Evolutionary conservation across 2,113 vertebrate genomes (phyloP).

Genomic region (Nycticryphes semicollaris): DNA sequence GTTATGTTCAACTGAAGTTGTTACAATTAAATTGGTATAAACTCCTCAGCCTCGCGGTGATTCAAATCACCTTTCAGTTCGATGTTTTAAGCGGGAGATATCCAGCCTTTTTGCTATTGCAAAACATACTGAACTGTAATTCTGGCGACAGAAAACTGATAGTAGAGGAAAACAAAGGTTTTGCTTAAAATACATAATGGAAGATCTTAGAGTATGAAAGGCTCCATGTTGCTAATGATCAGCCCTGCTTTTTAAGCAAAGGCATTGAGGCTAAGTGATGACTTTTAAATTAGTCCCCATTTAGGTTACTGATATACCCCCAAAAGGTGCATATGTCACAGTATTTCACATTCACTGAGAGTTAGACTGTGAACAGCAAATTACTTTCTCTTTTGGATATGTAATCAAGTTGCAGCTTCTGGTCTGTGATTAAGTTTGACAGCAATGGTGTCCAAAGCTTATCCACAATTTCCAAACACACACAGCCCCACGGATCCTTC

Average conservation of each 20-base stretch:
- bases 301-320: background rate
- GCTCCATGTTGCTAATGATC: background rate
- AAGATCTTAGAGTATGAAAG: background rate
- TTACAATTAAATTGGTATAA: background rate
- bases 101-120: background rate
- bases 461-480: background rate
- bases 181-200: background rate
- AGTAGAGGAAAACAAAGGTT: background rate
- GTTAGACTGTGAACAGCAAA: background rate
- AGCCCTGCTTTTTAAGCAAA: background rate
- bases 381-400: background rate
- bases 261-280: background rate
- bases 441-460: background rate
- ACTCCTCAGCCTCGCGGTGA: background rate
- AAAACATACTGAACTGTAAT: background rate
- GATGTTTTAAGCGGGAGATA: background rate
- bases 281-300: background rate
- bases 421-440: background rate
- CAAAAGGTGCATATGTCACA: background rate
- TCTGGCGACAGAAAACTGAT: background rate
- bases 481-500: rapidly evolving
- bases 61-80: background rate
- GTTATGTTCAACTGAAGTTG: background rate
- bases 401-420: background rate
- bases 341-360: background rate